Conservation (phyloP, 2,797 vertebrate species). For the Hoplostethus mediterraneus region DNA sequence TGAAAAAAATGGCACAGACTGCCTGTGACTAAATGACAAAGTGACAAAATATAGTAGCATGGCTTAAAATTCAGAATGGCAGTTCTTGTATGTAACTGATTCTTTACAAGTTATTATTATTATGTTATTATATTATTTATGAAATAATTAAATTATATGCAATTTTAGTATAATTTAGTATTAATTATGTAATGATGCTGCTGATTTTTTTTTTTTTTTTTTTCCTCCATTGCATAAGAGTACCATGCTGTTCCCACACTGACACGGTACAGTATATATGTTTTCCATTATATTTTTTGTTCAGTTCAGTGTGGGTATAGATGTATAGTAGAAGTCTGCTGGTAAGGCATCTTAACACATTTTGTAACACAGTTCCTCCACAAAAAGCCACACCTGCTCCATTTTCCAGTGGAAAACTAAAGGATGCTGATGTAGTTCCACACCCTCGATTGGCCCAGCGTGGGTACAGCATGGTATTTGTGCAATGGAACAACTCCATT, state of each 20-base stretch:
- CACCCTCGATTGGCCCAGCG: constrained; percentile 1
- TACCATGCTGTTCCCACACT: not conserved
- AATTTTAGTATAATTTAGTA: too few species aligned
- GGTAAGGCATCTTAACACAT: not conserved
- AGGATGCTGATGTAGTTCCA: not conserved
- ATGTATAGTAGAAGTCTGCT: constrained; percentile 24
- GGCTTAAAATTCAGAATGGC: too few species aligned
- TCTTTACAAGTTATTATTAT: too few species aligned
- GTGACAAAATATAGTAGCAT: too few species aligned
- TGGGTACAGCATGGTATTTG: constrained; percentile 7
- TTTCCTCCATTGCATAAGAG: not conserved
- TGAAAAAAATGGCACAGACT: too few species aligned
- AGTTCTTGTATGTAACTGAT: too few species aligned
- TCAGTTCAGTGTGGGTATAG: constrained; percentile 15
- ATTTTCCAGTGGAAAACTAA: not conserved
- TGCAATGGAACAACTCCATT: constrained; percentile 1
- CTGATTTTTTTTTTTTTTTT: too few species aligned
- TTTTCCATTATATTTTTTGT: constrained; percentile 13
- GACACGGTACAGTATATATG: not conserved
- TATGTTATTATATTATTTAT: too few species aligned
- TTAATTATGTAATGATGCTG: too few species aligned
- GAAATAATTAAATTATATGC: too few species aligned
- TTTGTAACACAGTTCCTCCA: not conserved
- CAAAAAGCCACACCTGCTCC: constrained; percentile 8
- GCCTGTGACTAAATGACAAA: too few species aligned